Evolutionary conservation across 2,113 vertebrate genomes (phyloP).

Genomic region (Phaetusa simplex): DNA sequence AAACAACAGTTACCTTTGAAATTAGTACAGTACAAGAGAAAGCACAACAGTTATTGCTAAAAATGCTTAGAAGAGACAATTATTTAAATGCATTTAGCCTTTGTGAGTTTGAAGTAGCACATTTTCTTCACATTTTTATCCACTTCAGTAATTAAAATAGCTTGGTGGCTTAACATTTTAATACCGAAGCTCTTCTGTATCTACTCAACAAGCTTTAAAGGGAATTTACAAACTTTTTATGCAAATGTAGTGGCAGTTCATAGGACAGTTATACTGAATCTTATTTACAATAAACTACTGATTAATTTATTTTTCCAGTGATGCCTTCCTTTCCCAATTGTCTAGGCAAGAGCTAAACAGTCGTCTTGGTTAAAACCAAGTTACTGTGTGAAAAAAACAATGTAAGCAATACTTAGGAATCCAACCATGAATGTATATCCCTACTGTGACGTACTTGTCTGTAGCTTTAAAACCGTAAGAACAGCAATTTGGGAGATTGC

Average conservation of each 20-base stretch:
- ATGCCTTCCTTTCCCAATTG: neutral
- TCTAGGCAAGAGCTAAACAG: constrained; percentile 57
- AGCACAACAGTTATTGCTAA: neutral
- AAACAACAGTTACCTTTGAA: neutral
- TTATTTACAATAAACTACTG: neutral
- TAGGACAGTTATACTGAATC: neutral
- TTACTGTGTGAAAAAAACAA: constrained; percentile 68
- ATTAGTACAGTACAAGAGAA: neutral
- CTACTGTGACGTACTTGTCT: constrained; percentile 54
- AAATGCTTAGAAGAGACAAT: neutral
- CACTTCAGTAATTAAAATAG: neutral
- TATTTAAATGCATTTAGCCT: neutral
- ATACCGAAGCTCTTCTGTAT: neutral
- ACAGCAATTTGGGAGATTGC: neutral
- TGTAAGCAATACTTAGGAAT: constrained; percentile 66
- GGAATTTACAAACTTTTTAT: neutral
- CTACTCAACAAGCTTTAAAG: neutral
- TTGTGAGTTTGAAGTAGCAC: neutral
- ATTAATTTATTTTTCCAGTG: neutral
- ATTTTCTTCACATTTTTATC: neutral
- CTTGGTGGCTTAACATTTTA: neutral
- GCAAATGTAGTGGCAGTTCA: neutral
- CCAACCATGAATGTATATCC: constrained; percentile 67
- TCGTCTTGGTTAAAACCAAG: constrained; percentile 39
- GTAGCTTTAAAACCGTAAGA: constrained; percentile 61